phyloP scores from a whole-genome alignment of 2,113 vertebrate species.

The Pterocles orientalis region DNA sequence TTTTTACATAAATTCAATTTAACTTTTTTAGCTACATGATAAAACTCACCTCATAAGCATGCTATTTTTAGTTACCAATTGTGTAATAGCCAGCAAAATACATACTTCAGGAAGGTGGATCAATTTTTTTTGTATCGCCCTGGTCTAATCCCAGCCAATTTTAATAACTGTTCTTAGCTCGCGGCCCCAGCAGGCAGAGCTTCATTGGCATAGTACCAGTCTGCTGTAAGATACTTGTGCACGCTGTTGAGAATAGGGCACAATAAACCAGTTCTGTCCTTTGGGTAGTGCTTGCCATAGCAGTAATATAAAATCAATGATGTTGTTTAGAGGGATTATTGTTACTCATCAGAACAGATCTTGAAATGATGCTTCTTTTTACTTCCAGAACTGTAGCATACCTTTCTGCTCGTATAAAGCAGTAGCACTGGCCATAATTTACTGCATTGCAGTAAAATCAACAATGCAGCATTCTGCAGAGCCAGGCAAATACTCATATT shows the following conservation, averaged over 20 bases:
- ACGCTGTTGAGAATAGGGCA: neutral
- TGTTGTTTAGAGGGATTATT: neutral
- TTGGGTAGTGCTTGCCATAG: neutral
- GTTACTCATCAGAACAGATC: neutral
- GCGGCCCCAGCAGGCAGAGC: neutral
- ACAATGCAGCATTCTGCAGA: constrained; percentile 2
- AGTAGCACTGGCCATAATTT: neutral
- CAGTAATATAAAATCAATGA: neutral
- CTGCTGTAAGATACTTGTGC: neutral
- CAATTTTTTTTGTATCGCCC: neutral
- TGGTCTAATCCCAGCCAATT: neutral
- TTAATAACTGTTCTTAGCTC: neutral
- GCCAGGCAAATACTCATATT: neutral
- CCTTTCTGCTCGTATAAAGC: neutral
- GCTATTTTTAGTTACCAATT: neutral
- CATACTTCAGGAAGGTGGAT: neutral
- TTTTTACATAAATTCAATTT: constrained; percentile 22
- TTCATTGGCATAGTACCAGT: neutral
- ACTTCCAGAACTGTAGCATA: neutral
- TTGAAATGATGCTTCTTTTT: neutral
- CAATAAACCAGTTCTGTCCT: neutral
- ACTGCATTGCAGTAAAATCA: constrained; percentile 52
- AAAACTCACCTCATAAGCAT: neutral
- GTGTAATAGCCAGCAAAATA: neutral
- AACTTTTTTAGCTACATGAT: neutral